Percentiles rank a stretch among this genome's conserved stretches.
Evolutionary conservation across 2,113 vertebrate species (phyloP).

Genomic region (Alouatta palliata): DNA sequence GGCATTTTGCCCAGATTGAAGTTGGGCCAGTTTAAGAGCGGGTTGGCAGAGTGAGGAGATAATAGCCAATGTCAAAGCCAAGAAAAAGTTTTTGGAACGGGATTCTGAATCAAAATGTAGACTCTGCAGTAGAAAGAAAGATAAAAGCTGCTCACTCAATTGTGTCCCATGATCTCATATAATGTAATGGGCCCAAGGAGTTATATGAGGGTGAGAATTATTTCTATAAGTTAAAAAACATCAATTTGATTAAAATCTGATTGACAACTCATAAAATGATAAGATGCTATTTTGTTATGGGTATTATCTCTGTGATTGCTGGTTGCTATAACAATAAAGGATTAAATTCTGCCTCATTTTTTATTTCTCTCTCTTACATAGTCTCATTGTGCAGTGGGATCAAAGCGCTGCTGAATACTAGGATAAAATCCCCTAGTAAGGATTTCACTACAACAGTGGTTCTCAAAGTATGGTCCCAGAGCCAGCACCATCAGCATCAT

Average conservation of each 20-base stretch:
- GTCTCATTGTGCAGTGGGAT: not conserved
- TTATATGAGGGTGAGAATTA: not conserved
- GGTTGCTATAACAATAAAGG: not conserved
- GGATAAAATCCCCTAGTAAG: not conserved
- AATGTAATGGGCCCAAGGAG: not conserved
- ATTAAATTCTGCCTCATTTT: not conserved
- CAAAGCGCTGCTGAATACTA: not conserved
- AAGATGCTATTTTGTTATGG: not conserved
- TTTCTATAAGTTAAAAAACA: not conserved
- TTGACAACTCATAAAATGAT: not conserved
- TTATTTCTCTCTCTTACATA: not conserved
- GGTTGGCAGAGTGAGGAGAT: slow-evolving; percentile 16
- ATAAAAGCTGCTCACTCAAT: not conserved
- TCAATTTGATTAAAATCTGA: not conserved
- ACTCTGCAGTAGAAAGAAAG: not conserved
- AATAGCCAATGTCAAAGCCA: slow-evolving; percentile 47
- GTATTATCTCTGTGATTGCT: not conserved
- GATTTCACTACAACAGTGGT: not conserved
- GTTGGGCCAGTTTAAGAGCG: slow-evolving; percentile 14
- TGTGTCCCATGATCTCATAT: not conserved
- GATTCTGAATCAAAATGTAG: slow-evolving; percentile 52
- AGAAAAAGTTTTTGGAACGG: slow-evolving; percentile 17
- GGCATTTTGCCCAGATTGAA: slow-evolving; percentile 19
- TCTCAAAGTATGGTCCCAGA: not conserved
- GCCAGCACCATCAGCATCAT: not conserved